Percentiles rank a stretch among this genome's conserved stretches.
Conservation (phyloP, 2,888 invertebrate genomes). For the Monoplex corrugatus region DNA sequence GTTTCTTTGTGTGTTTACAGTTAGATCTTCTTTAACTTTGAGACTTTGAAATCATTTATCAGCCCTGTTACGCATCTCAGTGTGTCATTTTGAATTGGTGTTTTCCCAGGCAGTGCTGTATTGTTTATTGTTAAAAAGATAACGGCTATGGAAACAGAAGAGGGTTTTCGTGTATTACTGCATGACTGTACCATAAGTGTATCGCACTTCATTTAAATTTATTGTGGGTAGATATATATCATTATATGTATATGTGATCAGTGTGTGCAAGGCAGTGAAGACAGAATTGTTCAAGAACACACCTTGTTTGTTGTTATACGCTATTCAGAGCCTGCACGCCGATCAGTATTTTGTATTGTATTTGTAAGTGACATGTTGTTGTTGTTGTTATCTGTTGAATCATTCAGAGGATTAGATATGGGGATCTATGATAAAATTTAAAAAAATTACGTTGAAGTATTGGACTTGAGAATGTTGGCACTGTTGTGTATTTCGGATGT, state of each 20-base stretch:
- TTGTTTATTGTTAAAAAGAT: no score
- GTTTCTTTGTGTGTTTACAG: no score
- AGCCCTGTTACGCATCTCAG: no score
- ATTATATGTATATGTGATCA: background rate
- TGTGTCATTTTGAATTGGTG: no score
- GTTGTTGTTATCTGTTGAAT: background rate
- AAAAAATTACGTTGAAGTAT: background rate
- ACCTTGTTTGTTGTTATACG: conserved; percentile 37
- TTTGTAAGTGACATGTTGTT: no score
- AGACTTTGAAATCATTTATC: no score
- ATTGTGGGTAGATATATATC: background rate
- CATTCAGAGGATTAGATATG: background rate
- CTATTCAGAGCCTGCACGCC: conserved; percentile 38
- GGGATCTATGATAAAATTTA: background rate
- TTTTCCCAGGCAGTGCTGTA: no score
- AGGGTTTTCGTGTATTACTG: no score
- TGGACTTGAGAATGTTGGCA: background rate
- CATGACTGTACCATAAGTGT: background rate
- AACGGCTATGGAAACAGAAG: no score
- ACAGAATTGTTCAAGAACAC: background rate
- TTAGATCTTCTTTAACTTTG: no score
- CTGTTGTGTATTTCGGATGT: background rate
- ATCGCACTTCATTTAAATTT: background rate
- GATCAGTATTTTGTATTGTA: no score
- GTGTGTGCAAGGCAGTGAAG: conserved; percentile 15